Evolutionary conservation across 2,797 vertebrate species (phyloP).

Genomic region (Notamacropus eugenii): DNA sequence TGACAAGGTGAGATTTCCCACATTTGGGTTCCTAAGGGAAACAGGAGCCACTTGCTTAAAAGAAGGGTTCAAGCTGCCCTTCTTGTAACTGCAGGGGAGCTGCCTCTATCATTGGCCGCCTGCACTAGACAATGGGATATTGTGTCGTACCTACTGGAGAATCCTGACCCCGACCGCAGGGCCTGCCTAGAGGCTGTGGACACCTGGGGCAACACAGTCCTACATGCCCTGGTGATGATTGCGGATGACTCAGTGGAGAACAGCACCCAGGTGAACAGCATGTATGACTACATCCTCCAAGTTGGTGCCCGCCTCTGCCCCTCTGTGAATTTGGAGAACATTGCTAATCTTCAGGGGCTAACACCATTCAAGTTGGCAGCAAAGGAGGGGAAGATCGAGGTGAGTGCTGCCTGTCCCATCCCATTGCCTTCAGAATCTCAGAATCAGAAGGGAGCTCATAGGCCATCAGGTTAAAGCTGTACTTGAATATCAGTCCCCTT

Average conservation of each 20-base stretch:
- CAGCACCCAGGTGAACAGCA: constrained; percentile 89
- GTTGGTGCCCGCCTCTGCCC: constrained; percentile 81
- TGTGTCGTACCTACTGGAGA: constrained; percentile 91
- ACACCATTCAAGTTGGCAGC: constrained; percentile 94
- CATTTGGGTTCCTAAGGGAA: background rate
- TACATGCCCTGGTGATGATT: constrained; percentile 93
- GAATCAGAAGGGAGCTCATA: background rate
- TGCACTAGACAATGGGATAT: constrained; percentile 94
- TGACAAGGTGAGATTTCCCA: background rate
- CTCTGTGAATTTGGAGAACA: constrained; percentile 87
- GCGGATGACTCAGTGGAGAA: constrained; percentile 91
- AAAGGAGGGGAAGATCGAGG: constrained; percentile 93
- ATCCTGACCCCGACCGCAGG: constrained; percentile 83
- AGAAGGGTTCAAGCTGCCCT: constrained; percentile 20
- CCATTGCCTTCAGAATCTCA: background rate
- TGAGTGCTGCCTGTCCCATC: constrained; percentile 64
- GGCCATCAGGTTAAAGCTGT: background rate
- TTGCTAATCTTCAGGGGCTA: constrained; percentile 87
- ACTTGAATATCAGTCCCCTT: background rate
- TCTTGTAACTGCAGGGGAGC: constrained; percentile 87
- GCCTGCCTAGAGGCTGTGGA: constrained; percentile 87
- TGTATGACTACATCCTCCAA: constrained; percentile 91
- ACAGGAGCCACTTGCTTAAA: background rate
- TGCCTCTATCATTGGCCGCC: constrained; percentile 94
- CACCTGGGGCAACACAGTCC: constrained; percentile 92